These are phyloP conservation scores for Rhinoderma darwinii DNA, from an alignment of 2,113 vertebrate species.

Conservation along the genomic window DNA sequence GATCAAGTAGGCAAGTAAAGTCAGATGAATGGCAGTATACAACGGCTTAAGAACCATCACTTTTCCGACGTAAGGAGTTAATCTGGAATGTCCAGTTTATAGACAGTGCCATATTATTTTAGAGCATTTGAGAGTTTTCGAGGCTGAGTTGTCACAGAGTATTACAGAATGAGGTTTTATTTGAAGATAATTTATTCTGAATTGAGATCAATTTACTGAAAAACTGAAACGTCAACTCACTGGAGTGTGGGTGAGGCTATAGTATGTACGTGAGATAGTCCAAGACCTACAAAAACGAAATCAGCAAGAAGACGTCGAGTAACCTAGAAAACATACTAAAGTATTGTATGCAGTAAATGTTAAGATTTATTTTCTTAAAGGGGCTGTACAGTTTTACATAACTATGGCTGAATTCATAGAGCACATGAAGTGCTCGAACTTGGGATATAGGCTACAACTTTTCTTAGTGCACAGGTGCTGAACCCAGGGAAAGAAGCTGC, in stretches of 20 bases:
- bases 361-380: background rate
- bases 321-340: background rate
- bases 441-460: too few relatives aligned
- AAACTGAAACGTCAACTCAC: conserved; percentile 15
- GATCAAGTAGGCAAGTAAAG: background rate
- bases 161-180: background rate
- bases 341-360: background rate
- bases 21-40: conserved; percentile 9
- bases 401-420: background rate
- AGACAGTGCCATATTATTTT: conserved; percentile 14
- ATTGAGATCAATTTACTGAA: conserved; percentile 42
- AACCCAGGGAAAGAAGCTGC: too few relatives aligned
- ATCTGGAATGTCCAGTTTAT: conserved; percentile 6
- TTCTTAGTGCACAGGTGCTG: too few relatives aligned
- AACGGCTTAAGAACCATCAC: background rate
- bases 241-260: conserved; percentile 34
- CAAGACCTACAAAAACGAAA: background rate
- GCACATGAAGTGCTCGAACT: too few relatives aligned
- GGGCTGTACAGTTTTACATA: background rate
- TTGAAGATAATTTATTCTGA: conserved; percentile 32
- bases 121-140: background rate
- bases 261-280: background rate
- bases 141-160: conserved; percentile 40
- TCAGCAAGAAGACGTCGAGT: background rate
- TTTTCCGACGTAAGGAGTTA: background rate